phyloP scores from a whole-genome alignment of 2,113 vertebrate species.

The Cromileptes altivelis region DNA sequence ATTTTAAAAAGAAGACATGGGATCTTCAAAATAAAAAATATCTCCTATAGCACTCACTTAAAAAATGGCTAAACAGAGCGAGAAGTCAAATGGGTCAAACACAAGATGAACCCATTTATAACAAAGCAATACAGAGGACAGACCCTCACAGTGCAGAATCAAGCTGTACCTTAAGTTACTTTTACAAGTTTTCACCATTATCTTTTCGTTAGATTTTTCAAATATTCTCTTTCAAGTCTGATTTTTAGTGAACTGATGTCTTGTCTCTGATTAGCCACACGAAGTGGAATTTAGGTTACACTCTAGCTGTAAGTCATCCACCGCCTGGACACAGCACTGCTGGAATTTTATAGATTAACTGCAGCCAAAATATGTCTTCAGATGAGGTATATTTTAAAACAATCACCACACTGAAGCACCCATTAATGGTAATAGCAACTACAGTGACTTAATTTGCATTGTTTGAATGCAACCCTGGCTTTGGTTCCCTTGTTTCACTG shows the following conservation, averaged over 20 bases:
- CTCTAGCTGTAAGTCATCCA: background rate
- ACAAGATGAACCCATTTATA: background rate
- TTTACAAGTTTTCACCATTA: background rate
- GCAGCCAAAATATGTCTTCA: constrained; percentile 5
- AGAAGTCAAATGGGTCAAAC: background rate
- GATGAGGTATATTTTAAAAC: background rate
- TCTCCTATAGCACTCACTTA: background rate
- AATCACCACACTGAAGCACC: background rate
- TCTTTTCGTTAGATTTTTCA: background rate
- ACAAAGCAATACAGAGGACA: background rate
- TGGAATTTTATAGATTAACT: background rate
- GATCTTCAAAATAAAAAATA: background rate
- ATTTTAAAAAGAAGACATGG: background rate
- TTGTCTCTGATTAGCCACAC: background rate
- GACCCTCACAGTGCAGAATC: background rate
- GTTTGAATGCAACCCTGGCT: background rate
- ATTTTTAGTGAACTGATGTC: background rate
- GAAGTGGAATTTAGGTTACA: constrained; percentile 2
- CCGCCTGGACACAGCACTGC: background rate
- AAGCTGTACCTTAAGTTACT: background rate
- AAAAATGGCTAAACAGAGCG: background rate
- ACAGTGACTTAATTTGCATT: background rate
- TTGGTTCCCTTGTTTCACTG: background rate
- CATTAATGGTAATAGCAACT: background rate
- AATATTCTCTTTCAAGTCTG: background rate